phyloP scores from a whole-genome alignment of 2,113 vertebrate species.

The Myotis brandtii region DNA sequence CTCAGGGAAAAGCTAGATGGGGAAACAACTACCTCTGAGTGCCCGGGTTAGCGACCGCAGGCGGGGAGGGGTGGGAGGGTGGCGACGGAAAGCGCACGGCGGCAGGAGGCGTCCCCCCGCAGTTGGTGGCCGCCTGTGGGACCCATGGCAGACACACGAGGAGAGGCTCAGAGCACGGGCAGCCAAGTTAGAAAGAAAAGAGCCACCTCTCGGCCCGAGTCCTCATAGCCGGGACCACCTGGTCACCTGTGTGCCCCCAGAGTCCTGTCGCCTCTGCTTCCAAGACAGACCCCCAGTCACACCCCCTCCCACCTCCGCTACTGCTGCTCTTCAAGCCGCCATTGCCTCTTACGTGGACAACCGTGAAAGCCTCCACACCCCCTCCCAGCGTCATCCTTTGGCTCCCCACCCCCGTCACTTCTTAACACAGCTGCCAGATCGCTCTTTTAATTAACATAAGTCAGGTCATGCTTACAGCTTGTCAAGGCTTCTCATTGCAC shows the following conservation, averaged over 20 bases:
- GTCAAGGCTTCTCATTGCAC: not conserved
- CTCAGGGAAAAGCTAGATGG: not conserved
- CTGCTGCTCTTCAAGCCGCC: not conserved
- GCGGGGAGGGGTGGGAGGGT: not conserved
- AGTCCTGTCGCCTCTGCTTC: not conserved
- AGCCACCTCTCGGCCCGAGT: not conserved
- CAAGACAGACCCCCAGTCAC: not conserved
- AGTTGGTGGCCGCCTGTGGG: not conserved
- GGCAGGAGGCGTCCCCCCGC: fast-evolving
- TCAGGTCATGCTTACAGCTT: not conserved
- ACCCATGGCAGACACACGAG: fast-evolving
- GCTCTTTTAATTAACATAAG: not conserved
- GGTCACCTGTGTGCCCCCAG: not conserved
- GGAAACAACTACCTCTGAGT: fast-evolving
- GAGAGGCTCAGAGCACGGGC: not conserved
- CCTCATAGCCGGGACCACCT: not conserved
- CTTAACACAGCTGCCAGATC: no score
- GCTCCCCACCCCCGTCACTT: no score
- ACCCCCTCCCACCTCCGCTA: not conserved
- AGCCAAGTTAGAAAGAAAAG: not conserved
- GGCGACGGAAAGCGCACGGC: fast-evolving
- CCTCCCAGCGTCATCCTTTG: not conserved
- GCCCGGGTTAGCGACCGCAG: not conserved
- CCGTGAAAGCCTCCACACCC: fast-evolving
- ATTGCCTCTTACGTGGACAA: not conserved